Conservation (phyloP, 2,888 invertebrate species). For the Macrosiphum euphorbiae region DNA sequence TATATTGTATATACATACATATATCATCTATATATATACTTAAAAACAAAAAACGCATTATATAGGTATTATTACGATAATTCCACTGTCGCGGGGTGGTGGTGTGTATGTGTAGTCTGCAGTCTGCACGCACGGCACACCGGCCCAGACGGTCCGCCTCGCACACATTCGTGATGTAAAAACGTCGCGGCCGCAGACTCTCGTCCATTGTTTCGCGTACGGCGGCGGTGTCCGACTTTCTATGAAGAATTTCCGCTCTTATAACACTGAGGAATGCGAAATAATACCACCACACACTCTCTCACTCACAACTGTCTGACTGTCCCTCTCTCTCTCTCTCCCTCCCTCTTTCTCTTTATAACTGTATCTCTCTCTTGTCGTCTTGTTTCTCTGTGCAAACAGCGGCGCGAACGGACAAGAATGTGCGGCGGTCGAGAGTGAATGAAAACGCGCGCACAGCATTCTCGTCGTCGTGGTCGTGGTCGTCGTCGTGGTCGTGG, state of each 20-base stretch:
- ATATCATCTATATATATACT: background rate
- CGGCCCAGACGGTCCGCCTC: constrained; percentile 47
- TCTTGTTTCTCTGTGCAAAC: constrained; percentile 7
- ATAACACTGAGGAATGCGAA: constrained; percentile 60
- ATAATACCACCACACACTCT: background rate
- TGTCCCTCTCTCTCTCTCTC: background rate
- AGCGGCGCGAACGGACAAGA: constrained; percentile 1
- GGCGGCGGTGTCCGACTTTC: constrained; percentile 56
- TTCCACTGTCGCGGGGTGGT: background rate
- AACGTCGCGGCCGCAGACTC: constrained; percentile 34
- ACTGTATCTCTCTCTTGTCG: background rate
- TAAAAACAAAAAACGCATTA: background rate
- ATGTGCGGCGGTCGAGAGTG: constrained; percentile 38
- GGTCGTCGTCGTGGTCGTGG: background rate
- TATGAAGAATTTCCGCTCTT: constrained; percentile 62
- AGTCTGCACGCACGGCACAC: background rate
- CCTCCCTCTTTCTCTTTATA: background rate
- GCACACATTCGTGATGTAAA: constrained; percentile 8
- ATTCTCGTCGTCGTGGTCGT: constrained; percentile 17
- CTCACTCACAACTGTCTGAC: background rate
- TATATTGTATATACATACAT: background rate
- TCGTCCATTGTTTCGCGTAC: constrained; percentile 37
- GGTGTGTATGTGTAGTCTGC: background rate
- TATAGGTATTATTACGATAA: constrained; percentile 12
- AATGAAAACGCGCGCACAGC: constrained; percentile 56